Evolutionary conservation across 37 sponge, comb jelly and placozoan genomes (phyloP), one percentile per base, ranked within the genome.

Genomic region (Ephydatia muelleri): DNA sequence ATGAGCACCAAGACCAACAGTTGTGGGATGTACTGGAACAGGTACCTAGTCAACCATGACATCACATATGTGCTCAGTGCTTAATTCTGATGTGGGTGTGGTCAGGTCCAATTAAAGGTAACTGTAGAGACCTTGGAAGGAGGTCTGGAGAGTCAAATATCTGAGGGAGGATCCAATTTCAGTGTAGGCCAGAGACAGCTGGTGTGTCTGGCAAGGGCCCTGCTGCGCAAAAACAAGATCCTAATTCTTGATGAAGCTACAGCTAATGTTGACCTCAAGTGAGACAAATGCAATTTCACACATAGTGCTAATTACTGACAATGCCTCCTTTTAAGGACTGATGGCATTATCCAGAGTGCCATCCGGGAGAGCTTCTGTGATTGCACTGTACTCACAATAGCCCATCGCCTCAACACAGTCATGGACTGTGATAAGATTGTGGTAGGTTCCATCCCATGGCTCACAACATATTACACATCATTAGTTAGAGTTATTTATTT

Each of bases 401-500:
- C 97, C 36, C 97, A 97, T 78, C 90, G 97, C 16, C 82, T 97
- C 12, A 87, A 97, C 79, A 97, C 97, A n/a, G 88, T 97, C 39
- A 97, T 97, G 90, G 97, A 97, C 57, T 88, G 83, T 34, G 93
- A 92, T 66, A 86, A 80, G 49, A 83, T 96, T 49, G 73, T 96
- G 91, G 96, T 96, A 74, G 29, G 87, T 35, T 32, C 57, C 65
- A 48, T 22, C 49, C 47, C 65, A 49, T 48, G 28, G 73, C 23
- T 14, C 32, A 14, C 23, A 26, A 30, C 14, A 29, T n/a, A n/a
- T 19, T 30, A 22, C 32, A 13, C n/a, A n/a, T n/a, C n/a, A n/a
- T n/a, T n/a, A n/a, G n/a, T n/a, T n/a, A n/a, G n/a, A n/a, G n/a
- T n/a, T n/a, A n/a, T n/a, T n/a, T n/a, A n/a, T n/a, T n/a, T n/a